Base-by-base conservation (phyloP, 2,797 vertebrate genomes). In the Simalia tracyae region DNA sequence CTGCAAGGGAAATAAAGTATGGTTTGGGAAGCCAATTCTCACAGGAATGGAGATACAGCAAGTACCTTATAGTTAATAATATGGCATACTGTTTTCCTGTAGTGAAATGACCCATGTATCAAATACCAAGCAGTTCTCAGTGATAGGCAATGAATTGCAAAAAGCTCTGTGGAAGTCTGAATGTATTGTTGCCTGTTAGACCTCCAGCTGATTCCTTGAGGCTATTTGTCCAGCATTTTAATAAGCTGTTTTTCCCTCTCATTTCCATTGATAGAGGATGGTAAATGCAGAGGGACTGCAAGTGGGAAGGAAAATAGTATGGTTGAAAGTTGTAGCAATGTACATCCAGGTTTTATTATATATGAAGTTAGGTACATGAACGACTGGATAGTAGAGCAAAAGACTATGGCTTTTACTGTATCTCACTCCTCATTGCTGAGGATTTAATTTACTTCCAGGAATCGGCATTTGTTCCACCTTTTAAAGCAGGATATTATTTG, bases 361-460 rank as follows among this genome's bases (percentile, higher is more conserved):
- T 36, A 42, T 19, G 63, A 3, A 12, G 46, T 46, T 36, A 72
- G 5, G 22, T n/a, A 57, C 15, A 14, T n/a, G 26, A 50, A 46
- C 22, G 57, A 31, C 24, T 56, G 85, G 85, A 76, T 28, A 17
- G 3, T 87, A 56, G 5, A 56, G n/a, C 15, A 50, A 54, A 60
- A 89, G 12, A 26, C 7, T 56, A n/a, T 28, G 2, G 12, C 0
- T 76, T 54, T 64, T 24, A 22, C 56, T 24, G 24, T 86, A 54
- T 36, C 87, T 72, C 31, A 31, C 36, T 46, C 31, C 50, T 59
- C 12, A 54, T 28, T 66, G 28, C 56, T 31, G 61, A 31, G 7
- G 5, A 66, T 89, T 61, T 86, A 61, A 89, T 72, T 76, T 89
- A n/a, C 91, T 89, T 57, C 57, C 63, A 90, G 59, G 46, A 84